Percentiles rank a stretch among this genome's conserved stretches.
Conservation (phyloP, 2,113 vertebrate species). For the Semnornis frantzii region DNA sequence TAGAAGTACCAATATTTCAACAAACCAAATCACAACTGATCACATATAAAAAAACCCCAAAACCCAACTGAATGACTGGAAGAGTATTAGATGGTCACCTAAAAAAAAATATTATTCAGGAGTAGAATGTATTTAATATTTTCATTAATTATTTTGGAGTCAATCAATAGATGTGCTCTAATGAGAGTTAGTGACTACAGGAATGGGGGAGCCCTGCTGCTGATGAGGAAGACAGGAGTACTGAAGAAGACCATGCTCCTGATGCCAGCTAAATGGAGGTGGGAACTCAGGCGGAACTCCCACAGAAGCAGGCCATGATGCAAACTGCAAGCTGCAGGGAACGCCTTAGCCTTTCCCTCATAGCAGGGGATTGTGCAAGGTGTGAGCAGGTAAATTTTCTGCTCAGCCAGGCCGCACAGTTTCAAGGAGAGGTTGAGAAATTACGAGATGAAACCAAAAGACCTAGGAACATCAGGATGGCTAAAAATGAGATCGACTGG, state of each 20-base stretch:
- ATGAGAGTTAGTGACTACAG: not conserved
- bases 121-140: not conserved
- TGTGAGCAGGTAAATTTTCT: too few relatives aligned
- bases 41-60: not conserved
- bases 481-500: too few relatives aligned
- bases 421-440: too few relatives aligned
- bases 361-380: too few relatives aligned
- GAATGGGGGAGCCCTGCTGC: fast-evolving
- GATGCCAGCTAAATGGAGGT: too few relatives aligned
- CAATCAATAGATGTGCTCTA: not conserved
- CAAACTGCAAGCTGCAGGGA: too few relatives aligned
- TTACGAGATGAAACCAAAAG: too few relatives aligned
- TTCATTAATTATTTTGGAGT: not conserved
- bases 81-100: not conserved
- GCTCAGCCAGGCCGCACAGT: too few relatives aligned
- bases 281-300: too few relatives aligned
- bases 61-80: not conserved
- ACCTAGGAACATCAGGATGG: too few relatives aligned
- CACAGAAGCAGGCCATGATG: too few relatives aligned
- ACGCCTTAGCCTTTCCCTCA: too few relatives aligned
- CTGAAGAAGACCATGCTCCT: not conserved
- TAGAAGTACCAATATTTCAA: not conserved
- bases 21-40: not conserved
- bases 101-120: not conserved
- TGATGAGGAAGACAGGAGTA: not conserved